Evolutionary conservation across 2,888 invertebrate genomes (phyloP), one percentile per base, ranked within the genome.

Genomic region (Colletes collaris): DNA sequence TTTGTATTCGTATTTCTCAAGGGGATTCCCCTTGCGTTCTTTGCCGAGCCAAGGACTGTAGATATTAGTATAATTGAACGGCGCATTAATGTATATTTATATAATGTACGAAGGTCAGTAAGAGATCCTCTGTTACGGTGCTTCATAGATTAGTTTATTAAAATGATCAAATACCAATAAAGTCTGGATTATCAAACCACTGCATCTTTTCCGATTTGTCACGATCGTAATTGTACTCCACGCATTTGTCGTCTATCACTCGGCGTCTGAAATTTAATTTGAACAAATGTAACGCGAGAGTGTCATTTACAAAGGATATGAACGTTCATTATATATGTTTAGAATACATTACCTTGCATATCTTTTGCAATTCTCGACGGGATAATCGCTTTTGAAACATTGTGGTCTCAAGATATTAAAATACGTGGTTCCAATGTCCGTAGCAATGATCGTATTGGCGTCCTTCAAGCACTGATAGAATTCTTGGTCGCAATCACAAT

Each of bases 391-490:
- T 93, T 93, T 93, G 68, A 96, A 96, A 92, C 97, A 97, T 90
- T 96, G 95, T 0, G 96, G 96, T 0, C 95, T 95, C 55, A 97
- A 93, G 81, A 97, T 93, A 88, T 96, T 96, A 93, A 97, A 97
- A 93, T 96, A 97, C 0, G 96, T 95, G 44, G 94, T 93, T 0
- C 96, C 96, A 59, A 96, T 95, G 90, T 95, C 94, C 0, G 93
- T 93, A 0, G 95, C 94, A 3, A 95, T 93, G 71, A 95, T 79
- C 0, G 94, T 94, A 83, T 93, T 93, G 62, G 94, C 95, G 66
- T 94, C 93, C 75, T 94, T 95, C 69, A 97, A 94, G 86, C 97
- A 97, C 0, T 94, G 91, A 27, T 95, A 95, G 92, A 97, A 97
- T 85, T 93, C 93, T 0, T 92, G 89, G 91, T 97, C 97, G 86